Evolutionary conservation across 2,888 invertebrate genomes (phyloP).

Genomic region (Anthrax anthrax): DNA sequence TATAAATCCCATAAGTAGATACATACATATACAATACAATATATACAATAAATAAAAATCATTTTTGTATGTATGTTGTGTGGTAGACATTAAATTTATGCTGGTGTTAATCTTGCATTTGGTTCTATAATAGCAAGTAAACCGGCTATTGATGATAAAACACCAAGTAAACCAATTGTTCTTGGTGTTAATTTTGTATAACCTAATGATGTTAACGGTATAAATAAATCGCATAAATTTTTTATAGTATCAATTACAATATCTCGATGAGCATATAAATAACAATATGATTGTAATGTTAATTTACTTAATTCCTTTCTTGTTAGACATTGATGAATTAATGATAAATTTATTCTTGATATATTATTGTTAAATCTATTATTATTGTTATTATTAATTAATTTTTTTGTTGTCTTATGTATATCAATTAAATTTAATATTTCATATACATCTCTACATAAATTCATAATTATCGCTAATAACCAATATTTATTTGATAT

Average conservation of each 20-base stretch:
- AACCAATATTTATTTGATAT: constrained; percentile 74
- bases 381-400: too few species aligned
- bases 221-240: constrained; percentile 74
- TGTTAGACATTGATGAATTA: constrained; percentile 15
- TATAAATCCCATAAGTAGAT: too few species aligned
- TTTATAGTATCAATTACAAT: constrained; percentile 70
- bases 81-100: constrained; percentile 26
- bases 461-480: constrained; percentile 62
- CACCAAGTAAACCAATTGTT: constrained; percentile 61
- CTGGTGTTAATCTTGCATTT: constrained; percentile 56
- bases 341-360: constrained; percentile 9
- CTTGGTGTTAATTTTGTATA: constrained; percentile 64
- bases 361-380: too few species aligned
- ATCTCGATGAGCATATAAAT: constrained; percentile 39
- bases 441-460: constrained; percentile 75
- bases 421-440: constrained; percentile 48
- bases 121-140: constrained; percentile 62
- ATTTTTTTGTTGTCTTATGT: constrained; percentile 30
- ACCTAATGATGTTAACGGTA: constrained; percentile 70
- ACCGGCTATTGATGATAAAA: constrained; percentile 67
- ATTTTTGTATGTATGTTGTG: too few species aligned
- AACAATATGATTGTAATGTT: constrained; percentile 21
- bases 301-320: constrained; percentile 19
- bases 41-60: too few species aligned
- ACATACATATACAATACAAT: too few species aligned